Evolutionary conservation across 1,140 invertebrate genomes (phyloP).

Genomic region (Sitobion miscanthi): DNA sequence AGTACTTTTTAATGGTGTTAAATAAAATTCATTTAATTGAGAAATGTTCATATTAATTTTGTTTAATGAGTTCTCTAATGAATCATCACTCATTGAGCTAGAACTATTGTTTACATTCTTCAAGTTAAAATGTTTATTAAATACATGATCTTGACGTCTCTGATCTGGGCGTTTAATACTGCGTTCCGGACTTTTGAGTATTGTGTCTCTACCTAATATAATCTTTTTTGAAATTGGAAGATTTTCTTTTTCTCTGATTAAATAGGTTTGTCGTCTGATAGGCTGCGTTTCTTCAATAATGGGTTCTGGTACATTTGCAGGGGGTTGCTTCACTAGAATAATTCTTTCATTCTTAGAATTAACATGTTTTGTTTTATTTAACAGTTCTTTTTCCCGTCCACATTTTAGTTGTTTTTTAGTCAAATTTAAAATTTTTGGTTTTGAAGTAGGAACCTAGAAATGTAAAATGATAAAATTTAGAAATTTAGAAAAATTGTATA

Average conservation of each 20-base stretch:
- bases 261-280: constrained; percentile 39
- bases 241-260: constrained; percentile 49
- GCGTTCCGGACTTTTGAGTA: constrained; percentile 38
- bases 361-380: not conserved
- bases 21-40: constrained; percentile 36
- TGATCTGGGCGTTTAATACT: constrained; percentile 47
- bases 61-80: constrained; percentile 24
- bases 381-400: not conserved
- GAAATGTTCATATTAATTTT: not conserved
- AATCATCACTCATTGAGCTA: constrained; percentile 51
- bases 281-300: not conserved
- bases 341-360: not conserved
- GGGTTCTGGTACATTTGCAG: not conserved
- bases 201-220: constrained; percentile 30
- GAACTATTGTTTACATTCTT: constrained; percentile 29
- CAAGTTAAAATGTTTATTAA: constrained; percentile 49
- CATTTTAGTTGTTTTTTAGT: not conserved
- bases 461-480: not conserved
- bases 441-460: not conserved
- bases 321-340: not conserved
- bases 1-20: constrained; percentile 52
- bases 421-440: constrained; percentile 1
- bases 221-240: constrained; percentile 38
- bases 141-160: constrained; percentile 34
- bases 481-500: no score